phyloP scores from a whole-genome alignment of 2,888 invertebrate genomes.

The Axea sp. region DNA sequence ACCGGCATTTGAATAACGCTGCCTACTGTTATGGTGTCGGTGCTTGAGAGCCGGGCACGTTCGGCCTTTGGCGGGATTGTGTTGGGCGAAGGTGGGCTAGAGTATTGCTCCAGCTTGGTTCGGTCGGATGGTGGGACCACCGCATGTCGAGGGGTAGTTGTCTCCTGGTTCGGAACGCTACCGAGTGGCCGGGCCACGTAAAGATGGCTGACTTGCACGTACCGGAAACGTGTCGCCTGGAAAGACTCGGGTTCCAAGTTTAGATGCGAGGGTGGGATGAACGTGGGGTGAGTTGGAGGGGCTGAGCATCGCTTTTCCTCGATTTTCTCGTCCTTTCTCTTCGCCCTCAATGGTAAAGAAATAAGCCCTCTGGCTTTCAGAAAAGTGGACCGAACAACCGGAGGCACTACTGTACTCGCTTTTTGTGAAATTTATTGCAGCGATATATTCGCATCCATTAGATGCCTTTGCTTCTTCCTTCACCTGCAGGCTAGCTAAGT shows the following conservation, averaged over 20 bases:
- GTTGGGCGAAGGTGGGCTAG: constrained; percentile 66
- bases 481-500: constrained; percentile 61
- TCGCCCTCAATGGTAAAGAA: constrained; percentile 61
- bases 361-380: constrained; percentile 66
- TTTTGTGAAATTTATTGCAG: constrained; percentile 79
- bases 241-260: constrained; percentile 59
- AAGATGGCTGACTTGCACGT: constrained; percentile 76
- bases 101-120: constrained; percentile 74
- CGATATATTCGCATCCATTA: constrained; percentile 80
- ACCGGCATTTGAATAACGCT: too few relatives aligned
- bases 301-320: constrained; percentile 51
- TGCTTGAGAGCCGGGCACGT: constrained; percentile 45
- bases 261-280: constrained; percentile 18
- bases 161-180: constrained; percentile 57
- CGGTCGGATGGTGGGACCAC: constrained; percentile 70
- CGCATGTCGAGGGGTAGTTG: constrained; percentile 71
- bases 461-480: constrained; percentile 73
- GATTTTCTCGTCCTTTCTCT: constrained; percentile 64
- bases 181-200: constrained; percentile 71
- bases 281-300: constrained; percentile 31
- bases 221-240: constrained; percentile 76
- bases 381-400: constrained; percentile 60
- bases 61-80: constrained; percentile 58
- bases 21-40: too few relatives aligned
- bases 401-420: constrained; percentile 66